Evolutionary conservation across 2,888 invertebrate species (phyloP), one percentile per base, ranked within the genome.

Genomic region (Diarsia dahlii): DNA sequence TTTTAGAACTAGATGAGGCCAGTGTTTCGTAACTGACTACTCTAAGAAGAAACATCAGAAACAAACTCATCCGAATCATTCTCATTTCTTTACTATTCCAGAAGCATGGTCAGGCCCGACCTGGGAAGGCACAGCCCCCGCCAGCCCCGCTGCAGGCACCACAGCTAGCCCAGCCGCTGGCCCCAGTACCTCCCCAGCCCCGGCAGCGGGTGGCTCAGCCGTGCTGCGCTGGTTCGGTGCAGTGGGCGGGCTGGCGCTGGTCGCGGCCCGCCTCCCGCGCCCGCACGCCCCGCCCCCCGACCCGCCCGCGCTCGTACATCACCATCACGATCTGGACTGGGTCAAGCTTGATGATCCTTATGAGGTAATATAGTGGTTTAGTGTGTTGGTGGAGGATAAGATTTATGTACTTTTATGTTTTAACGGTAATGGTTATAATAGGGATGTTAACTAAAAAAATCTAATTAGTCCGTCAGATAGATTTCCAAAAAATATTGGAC

Each of bases 221-320:
- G 90, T 98, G 71, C 96, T 99, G 89, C 98, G 99, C 90, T 98
- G 98, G 87, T 99, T 99, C 95, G 99, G 99, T 71, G 97, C 98
- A 81, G 98, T 98, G 86, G 99, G 99, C 76, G 99, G 99, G 3
- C 97, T 99, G 76, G 99, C 99, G 20, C 97, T 99, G 78, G 96
- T 99, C 79, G 99, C 99, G 0, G 98, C 98, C 90, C 98, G 99
- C 87, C 96, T 99, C 89, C 99, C 99, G 1, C 97, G 99, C 0
- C 98, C 99, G 28, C 99, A 98, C 95, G 98, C 99, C 9, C 98
- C 99, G 86, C 94, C 95, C 86, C 97, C 97, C n/a, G 93, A 94
- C 81, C 94, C 97, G 23, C 96, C 97, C n/a, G 95, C 97, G 52
- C 85, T 81, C 28, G 87, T 90, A 97, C 97, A 86, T 97, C 97